phyloP scores from a whole-genome alignment of 2,797 vertebrate genomes.

The Ctenochaetus hawaiiensis region DNA sequence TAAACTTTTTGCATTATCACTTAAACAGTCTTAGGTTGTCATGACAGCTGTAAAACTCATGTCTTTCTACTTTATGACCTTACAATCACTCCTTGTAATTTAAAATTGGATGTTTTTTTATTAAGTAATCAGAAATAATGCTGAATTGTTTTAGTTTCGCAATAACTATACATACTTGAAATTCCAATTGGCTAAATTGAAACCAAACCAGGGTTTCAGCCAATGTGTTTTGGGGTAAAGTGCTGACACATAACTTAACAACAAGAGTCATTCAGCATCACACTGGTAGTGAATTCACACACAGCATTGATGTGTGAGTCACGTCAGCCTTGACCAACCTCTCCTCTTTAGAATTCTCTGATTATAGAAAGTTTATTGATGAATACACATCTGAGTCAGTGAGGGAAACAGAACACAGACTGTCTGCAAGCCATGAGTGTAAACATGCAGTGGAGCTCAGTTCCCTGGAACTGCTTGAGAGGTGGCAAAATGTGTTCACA shows the following conservation, averaged over 20 bases:
- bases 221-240: background rate
- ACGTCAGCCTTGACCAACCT: background rate
- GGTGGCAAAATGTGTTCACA: background rate
- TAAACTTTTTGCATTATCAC: too few relatives aligned
- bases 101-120: background rate
- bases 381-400: background rate
- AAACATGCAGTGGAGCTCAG: constrained; percentile 23
- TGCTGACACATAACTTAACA: background rate
- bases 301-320: constrained; percentile 17
- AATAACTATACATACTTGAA: background rate
- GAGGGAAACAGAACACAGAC: constrained; percentile 25
- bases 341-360: background rate
- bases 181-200: background rate
- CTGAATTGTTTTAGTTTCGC: background rate
- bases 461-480: constrained; percentile 8
- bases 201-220: background rate
- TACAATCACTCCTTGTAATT: background rate
- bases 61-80: too few relatives aligned
- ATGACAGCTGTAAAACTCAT: too few relatives aligned
- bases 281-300: background rate
- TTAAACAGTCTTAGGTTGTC: too few relatives aligned
- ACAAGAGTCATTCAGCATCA: background rate
- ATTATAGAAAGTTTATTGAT: background rate
- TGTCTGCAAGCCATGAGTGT: background rate
- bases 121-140: background rate